These are phyloP conservation scores for Tetragnatha versicolor DNA, from an alignment of 1,140 invertebrate species.

Conservation along the genomic window DNA sequence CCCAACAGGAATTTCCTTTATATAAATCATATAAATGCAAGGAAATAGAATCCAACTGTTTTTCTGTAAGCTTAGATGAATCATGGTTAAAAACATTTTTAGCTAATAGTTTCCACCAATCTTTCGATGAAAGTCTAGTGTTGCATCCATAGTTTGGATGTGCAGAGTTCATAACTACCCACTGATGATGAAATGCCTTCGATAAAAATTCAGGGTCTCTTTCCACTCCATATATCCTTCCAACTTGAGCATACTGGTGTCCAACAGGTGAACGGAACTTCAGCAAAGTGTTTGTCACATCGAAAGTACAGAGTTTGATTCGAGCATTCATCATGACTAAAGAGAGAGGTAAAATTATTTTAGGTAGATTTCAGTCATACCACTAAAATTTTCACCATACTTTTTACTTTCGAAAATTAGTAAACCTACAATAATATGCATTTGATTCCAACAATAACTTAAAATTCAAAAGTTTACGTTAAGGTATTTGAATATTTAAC, in stretches of 20 bases:
- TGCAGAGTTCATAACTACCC: constrained; percentile 69
- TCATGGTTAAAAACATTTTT: constrained; percentile 70
- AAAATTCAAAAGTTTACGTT: too few relatives aligned
- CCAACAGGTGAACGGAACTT: constrained; percentile 75
- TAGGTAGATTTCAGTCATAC: too few relatives aligned
- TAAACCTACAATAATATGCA: too few relatives aligned
- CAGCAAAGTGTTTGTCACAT: constrained; percentile 84
- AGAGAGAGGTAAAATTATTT: too few relatives aligned
- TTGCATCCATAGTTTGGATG: constrained; percentile 82
- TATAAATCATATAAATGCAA: constrained; percentile 72
- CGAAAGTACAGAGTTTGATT: constrained; percentile 78
- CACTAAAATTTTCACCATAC: too few relatives aligned
- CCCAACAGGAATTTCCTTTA: constrained; percentile 75
- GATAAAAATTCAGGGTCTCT: constrained; percentile 70
- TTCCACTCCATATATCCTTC: constrained; percentile 72
- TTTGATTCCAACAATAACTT: too few relatives aligned
- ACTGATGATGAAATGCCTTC: constrained; percentile 72
- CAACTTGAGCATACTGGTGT: constrained; percentile 76
- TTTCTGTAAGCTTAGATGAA: constrained; percentile 58
- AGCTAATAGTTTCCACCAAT: constrained; percentile 82
- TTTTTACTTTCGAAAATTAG: too few relatives aligned
- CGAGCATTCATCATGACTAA: constrained; percentile 3
- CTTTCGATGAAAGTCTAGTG: constrained; percentile 74
- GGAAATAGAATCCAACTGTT: constrained; percentile 69
- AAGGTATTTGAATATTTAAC: too few relatives aligned